Base-by-base conservation (phyloP, 2,888 invertebrate genomes). In the Bellardia pandia region DNA sequence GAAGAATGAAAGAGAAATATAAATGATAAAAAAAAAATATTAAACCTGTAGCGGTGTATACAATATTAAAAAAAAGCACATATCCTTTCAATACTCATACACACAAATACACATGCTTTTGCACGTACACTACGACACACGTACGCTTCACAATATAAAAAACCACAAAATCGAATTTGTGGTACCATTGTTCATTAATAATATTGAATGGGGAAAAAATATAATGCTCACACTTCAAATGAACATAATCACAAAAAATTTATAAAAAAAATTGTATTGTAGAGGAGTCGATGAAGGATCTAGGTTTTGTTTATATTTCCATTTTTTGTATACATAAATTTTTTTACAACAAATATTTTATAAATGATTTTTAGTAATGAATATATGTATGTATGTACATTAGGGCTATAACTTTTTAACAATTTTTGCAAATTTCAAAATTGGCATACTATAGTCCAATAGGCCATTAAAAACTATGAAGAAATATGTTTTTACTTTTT, bases 161-260 rank as follows among this genome's bases (percentile, higher is more conserved):
- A 87, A 78, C 87, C 87, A 78, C 87, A 87, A 81, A 87, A 87
- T 85, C 81, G 87, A 85, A 87, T 87, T 87, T 87, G 87, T 60
- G 87, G 85, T 85, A 69, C 56, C 62, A 87, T 85, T 87, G 81
- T 87, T 85, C 87, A 82, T 82, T 87, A 87, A 76, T 87, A 87
- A 85, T 69, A 60, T 85, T 58, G 66, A 64, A 76, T 23, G 56
- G 56, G 66, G 78, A 45, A 75, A 75, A 78, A 72, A 53, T n/a
- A n/a, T 0, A 16, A 11, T 42, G 58, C 79, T 62, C 23, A 33
- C 48, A 68, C 4, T 7, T 42, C 42, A 5, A 7, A 37, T 42
- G 42, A 14, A 66, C 23, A 51, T 37, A 82, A 60, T 78, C 58
- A 42, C 23, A 64, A 51, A 76, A 76, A 45, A 58, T 13, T 42